Conservation (phyloP, 1,140 invertebrate species). For the Formica selysi region DNA sequence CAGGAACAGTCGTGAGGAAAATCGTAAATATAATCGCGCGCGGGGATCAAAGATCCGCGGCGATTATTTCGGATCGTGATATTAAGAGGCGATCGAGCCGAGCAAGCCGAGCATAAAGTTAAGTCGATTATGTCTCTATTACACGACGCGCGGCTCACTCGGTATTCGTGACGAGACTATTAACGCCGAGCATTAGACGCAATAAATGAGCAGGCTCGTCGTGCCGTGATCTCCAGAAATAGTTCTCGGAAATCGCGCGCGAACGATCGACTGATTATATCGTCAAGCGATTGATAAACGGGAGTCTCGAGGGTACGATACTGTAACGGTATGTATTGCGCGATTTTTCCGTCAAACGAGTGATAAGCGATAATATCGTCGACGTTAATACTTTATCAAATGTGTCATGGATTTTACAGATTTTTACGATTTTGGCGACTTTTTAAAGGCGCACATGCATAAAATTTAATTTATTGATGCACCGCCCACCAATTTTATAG, state of each 20-base stretch:
- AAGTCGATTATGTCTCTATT: conserved; percentile 62
- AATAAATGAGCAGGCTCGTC: conserved; percentile 52
- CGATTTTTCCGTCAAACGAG: neutral
- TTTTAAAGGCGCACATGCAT: neutral
- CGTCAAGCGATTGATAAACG: conserved; percentile 41
- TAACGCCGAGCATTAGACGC: conserved; percentile 56
- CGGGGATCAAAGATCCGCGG: conserved; percentile 52
- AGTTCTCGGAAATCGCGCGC: conserved; percentile 15
- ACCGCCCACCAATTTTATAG: too few relatives aligned
- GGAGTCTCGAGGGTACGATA: neutral
- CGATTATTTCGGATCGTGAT: conserved; percentile 54
- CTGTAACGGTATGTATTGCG: conserved; percentile 17
- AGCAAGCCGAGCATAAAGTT: conserved; percentile 50
- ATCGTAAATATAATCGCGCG: conserved; percentile 42
- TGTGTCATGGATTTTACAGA: neutral
- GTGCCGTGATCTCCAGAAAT: conserved; percentile 44
- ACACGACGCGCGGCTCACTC: conserved; percentile 40
- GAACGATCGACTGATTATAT: conserved; percentile 33
- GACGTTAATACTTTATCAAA: conserved; percentile 5
- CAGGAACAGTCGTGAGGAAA: conserved; percentile 55
- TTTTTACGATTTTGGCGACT: neutral
- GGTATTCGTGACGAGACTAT: conserved; percentile 55
- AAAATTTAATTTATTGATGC: neutral
- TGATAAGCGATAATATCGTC: conserved; percentile 18
- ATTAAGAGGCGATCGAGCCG: conserved; percentile 49